phyloP scores from a whole-genome alignment of 2,888 invertebrate genomes.

The Epiblema foenella region DNA sequence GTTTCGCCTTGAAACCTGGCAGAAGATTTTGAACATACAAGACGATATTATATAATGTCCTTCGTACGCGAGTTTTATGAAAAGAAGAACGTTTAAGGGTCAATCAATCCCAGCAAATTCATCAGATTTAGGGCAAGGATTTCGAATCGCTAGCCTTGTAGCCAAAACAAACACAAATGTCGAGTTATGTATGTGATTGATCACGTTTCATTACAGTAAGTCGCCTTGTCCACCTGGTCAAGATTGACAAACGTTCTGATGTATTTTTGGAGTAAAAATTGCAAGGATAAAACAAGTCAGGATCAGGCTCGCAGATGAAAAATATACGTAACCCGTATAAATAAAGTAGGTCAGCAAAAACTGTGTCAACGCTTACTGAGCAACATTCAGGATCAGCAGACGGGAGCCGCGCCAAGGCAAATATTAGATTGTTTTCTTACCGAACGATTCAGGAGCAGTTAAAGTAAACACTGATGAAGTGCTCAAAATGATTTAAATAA shows the following conservation, averaged over 20 bases:
- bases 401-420: constrained; percentile 7
- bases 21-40: too few species aligned
- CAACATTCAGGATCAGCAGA: constrained; percentile 14
- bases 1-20: too few species aligned
- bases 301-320: neutral
- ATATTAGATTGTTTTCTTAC: neutral
- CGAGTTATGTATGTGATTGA: neutral
- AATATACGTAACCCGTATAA: constrained; percentile 20
- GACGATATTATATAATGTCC: too few species aligned
- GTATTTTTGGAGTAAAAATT: too few species aligned
- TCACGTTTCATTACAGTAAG: neutral
- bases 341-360: constrained; percentile 23
- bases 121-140: constrained; percentile 1
- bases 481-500: neutral
- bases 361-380: constrained; percentile 21
- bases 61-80: too few species aligned
- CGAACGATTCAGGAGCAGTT: neutral
- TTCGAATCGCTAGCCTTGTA: neutral
- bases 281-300: too few species aligned
- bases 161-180: constrained; percentile 14
- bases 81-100: constrained; percentile 24
- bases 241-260: too few species aligned
- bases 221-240: too few species aligned
- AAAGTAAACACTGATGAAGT: neutral
- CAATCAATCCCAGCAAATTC: neutral